These are phyloP conservation scores for Entosphenus tridentatus DNA, from an alignment of 2,113 vertebrate species.

Conservation along the genomic window DNA sequence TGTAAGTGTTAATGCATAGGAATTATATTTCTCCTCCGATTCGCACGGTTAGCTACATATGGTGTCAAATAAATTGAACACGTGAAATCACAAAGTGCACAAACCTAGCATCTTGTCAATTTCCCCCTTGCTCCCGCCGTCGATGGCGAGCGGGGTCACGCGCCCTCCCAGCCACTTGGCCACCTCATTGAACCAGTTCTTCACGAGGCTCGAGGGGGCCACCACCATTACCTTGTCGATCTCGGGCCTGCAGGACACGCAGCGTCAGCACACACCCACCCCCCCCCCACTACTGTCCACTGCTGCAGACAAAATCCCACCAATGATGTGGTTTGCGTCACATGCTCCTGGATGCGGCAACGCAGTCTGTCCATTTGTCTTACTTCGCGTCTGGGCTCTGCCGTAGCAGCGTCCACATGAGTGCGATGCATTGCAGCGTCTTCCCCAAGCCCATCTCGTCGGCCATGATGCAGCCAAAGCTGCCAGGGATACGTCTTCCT, in stretches of 20 bases:
- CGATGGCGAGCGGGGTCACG: constrained; percentile 62
- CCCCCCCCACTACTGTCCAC: too few relatives aligned
- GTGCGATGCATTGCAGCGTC: constrained; percentile 70
- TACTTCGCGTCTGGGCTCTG: constrained; percentile 47
- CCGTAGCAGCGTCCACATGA: constrained; percentile 74
- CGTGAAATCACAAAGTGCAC: background rate
- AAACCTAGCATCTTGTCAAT: constrained; percentile 61
- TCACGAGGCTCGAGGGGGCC: constrained; percentile 79
- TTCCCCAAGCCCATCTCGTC: constrained; percentile 97
- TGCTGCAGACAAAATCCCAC: too few relatives aligned
- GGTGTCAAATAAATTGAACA: too few relatives aligned
- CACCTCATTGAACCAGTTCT: constrained; percentile 89
- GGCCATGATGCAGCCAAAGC: constrained; percentile 87
- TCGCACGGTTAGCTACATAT: too few relatives aligned
- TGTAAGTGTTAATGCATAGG: too few relatives aligned
- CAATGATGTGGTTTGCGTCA: too few relatives aligned
- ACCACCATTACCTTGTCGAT: constrained; percentile 80
- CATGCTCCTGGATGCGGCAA: too few relatives aligned
- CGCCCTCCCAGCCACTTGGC: constrained; percentile 76
- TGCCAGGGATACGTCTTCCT: constrained; percentile 40
- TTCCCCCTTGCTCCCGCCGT: constrained; percentile 68
- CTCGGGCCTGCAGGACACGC: constrained; percentile 30
- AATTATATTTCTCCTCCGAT: too few relatives aligned
- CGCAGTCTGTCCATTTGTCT: too few relatives aligned
- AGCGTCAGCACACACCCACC: too few relatives aligned